These are phyloP conservation scores for Crambe crambe DNA, from an alignment of 37 sponge, comb jelly and placozoan genomes.

Conservation along the genomic window DNA sequence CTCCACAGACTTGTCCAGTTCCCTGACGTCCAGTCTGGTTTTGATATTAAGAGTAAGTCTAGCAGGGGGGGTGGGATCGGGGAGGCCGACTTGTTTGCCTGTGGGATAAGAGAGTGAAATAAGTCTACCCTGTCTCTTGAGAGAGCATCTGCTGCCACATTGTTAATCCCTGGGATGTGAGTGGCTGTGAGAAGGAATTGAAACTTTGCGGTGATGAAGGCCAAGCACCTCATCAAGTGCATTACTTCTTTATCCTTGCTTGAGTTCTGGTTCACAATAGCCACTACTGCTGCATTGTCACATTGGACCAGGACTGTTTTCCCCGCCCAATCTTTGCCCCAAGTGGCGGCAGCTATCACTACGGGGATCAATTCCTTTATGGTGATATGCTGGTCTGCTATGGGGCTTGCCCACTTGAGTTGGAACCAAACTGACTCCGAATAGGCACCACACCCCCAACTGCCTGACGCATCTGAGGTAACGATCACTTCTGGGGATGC, in stretches of 20 bases:
- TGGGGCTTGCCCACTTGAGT: constrained; percentile 16
- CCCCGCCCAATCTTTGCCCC: constrained; percentile 50
- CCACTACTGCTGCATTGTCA: constrained; percentile 57
- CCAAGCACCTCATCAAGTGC: constrained; percentile 51
- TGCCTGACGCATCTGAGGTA: constrained; percentile 41
- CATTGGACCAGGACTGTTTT: constrained; percentile 7
- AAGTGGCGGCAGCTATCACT: constrained; percentile 44
- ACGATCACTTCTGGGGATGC: background rate
- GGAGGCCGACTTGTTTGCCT: background rate
- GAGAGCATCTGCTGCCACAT: constrained; percentile 54
- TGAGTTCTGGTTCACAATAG: constrained; percentile 12
- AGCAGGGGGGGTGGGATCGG: constrained; percentile 2
- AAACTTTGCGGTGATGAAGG: constrained; percentile 36
- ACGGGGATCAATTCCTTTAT: constrained; percentile 57
- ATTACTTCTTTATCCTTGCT: constrained; percentile 32
- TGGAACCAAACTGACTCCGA: constrained; percentile 50
- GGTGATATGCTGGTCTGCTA: constrained; percentile 21
- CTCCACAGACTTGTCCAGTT: constrained; percentile 30
- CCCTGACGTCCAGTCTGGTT: constrained; percentile 38
- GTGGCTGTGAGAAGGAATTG: background rate
- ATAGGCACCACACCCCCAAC: too few relatives aligned
- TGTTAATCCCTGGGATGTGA: constrained; percentile 36
- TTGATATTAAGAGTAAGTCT: constrained; percentile 4
- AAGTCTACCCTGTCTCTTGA: constrained; percentile 11
- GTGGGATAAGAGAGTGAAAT: background rate